Base-by-base conservation (phyloP, 2,797 vertebrate genomes). In the Jordanella pulchra region DNA sequence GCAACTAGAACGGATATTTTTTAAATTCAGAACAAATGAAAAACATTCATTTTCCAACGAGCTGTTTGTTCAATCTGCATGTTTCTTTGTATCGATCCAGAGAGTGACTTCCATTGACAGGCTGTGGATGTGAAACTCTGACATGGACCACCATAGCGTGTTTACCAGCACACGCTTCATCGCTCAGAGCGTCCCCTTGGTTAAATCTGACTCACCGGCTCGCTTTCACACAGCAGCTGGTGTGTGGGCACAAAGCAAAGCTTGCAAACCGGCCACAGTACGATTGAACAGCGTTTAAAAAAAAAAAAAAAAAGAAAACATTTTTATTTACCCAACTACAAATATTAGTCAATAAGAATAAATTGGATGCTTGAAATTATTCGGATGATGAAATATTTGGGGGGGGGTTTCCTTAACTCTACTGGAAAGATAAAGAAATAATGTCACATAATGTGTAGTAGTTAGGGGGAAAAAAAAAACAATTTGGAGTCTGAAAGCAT, bases 211-310 rank as follows among this genome's bases (percentile, higher is more conserved):
- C 83, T 81, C 73, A 80, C 78, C 84, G 70, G 74, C 72, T 35
- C 54, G 71, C 30, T 80, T 92, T 92, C 92, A 91, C 92, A 89
- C 92, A 84, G 86, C 92, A 93, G 91, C 89, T 90, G 91, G 82
- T 93, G 92, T 88, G 93, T 93, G 90, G 93, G 92, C 89, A 79
- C 79, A 25, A 73, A 77, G 86, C 83, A 44, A 53, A 71, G 76
- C 88, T 79, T 78, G 76, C 78, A 78, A 87, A 85, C 89, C 69
- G 81, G 60, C 75, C 75, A 64, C 61, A 55, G 64, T 71, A 17
- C 45, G 74, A 51, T 10, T 35, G 73, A 55, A 65, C 71, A 76
- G 69, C 54, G 60, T 79, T 72, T 67, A 68, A 67, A 70, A 67
- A 66, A 82, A n/a, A n/a, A 68, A 67, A 70, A 67, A 66, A 82